Evolutionary conservation across 92 coral and sea anemone genomes (phyloP).

Genomic region (Epizoanthus ramosus): DNA sequence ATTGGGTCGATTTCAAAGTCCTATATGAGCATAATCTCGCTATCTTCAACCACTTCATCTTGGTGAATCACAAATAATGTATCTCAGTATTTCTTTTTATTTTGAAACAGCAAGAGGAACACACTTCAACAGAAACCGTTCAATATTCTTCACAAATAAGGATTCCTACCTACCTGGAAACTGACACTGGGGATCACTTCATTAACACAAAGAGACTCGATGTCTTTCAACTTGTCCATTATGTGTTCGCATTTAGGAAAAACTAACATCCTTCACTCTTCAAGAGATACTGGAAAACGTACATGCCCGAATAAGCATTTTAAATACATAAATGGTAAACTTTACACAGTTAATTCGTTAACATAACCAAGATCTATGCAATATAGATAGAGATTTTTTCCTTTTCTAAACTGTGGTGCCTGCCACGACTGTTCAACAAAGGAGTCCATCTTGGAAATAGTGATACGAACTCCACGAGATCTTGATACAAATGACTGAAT

Average conservation of each 20-base stretch:
- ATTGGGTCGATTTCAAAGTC: constrained; percentile 22
- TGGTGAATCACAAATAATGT: constrained; percentile 16
- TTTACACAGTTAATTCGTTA: constrained; percentile 10
- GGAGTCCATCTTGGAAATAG: too few species aligned
- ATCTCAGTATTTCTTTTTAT: neutral
- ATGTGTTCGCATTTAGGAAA: constrained; percentile 5
- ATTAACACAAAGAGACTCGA: constrained; percentile 10
- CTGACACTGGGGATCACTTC: constrained; percentile 28
- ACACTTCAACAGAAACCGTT: neutral
- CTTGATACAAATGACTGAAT: too few species aligned
- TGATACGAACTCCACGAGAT: too few species aligned
- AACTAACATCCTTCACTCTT: constrained; percentile 17
- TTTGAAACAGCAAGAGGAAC: constrained; percentile 1
- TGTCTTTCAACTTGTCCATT: constrained; percentile 28
- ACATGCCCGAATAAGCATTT: constrained; percentile 26
- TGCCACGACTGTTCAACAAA: too few species aligned
- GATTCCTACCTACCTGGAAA: constrained; percentile 26
- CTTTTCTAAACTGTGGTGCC: too few species aligned
- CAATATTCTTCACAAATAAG: constrained; percentile 1
- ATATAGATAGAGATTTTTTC: too few species aligned
- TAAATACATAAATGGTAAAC: constrained; percentile 17
- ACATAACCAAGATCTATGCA: constrained; percentile 15
- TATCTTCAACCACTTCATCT: constrained; percentile 24
- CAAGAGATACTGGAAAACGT: constrained; percentile 15
- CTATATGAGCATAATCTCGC: constrained; percentile 15